Conservation (phyloP, 2,888 invertebrate species). For the Xanthorhoe designata region DNA sequence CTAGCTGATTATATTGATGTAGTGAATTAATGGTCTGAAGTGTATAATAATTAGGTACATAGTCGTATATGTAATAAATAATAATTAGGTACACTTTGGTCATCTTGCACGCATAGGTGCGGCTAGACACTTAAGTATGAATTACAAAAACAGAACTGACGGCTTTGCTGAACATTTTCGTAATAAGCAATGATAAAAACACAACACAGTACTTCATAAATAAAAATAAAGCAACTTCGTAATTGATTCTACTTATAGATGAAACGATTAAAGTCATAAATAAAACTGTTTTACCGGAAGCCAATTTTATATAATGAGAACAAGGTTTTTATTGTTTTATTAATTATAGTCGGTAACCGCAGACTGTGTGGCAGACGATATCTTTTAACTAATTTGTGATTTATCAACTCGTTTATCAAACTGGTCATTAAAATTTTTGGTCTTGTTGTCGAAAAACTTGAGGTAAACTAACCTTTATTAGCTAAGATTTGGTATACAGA, state of each 20-base stretch:
- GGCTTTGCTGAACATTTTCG: background rate
- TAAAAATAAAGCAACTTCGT: background rate
- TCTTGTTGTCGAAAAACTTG: constrained; percentile 8
- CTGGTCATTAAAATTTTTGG: constrained; percentile 14
- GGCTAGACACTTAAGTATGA: background rate
- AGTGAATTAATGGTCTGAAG: background rate
- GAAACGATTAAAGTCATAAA: constrained; percentile 15
- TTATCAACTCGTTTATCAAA: constrained; percentile 4
- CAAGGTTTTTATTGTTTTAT: constrained; percentile 32
- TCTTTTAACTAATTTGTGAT: constrained; percentile 25
- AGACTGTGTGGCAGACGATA: constrained; percentile 29
- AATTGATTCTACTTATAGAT: constrained; percentile 8
- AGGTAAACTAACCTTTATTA: background rate
- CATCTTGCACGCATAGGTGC: background rate
- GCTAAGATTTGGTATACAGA: background rate
- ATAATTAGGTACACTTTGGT: background rate
- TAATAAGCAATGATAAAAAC: background rate
- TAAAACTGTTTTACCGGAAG: constrained; percentile 34
- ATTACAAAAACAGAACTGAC: background rate
- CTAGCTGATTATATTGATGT: background rate
- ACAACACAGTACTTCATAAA: background rate
- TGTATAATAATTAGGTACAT: background rate
- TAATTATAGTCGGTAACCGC: constrained; percentile 30
- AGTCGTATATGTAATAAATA: too few relatives aligned
- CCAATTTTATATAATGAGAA: constrained; percentile 38